Evolutionary conservation across 2,797 vertebrate genomes (phyloP).

Genomic region (Siniperca scherzeri): DNA sequence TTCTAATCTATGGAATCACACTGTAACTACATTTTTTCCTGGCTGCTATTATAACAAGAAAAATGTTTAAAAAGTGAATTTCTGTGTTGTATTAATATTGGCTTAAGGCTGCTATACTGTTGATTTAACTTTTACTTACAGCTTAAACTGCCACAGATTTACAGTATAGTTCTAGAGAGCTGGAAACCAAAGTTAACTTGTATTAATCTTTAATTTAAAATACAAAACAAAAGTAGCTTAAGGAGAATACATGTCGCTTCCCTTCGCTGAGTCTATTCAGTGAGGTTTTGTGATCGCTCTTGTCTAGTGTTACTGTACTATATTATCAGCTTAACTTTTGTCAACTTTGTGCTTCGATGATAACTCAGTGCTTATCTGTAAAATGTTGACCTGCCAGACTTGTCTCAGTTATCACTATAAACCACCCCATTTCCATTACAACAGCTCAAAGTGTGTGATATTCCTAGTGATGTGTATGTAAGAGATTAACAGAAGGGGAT

Average conservation of each 20-base stretch:
- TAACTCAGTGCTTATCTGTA: constrained; percentile 68
- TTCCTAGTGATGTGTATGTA: constrained; percentile 38
- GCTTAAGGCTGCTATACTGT: constrained; percentile 83
- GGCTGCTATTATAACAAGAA: constrained; percentile 81
- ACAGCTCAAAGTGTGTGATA: constrained; percentile 51
- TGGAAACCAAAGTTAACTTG: constrained; percentile 84
- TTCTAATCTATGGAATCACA: constrained; percentile 76
- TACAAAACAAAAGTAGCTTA: constrained; percentile 54
- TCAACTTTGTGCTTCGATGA: constrained; percentile 65
- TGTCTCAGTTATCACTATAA: constrained; percentile 51
- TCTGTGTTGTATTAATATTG: constrained; percentile 76
- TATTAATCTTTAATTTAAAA: constrained; percentile 72
- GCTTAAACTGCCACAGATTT: constrained; percentile 84
- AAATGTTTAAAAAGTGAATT: constrained; percentile 67
- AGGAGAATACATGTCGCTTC: constrained; percentile 52
- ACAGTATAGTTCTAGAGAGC: constrained; percentile 82
- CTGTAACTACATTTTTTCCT: constrained; percentile 80
- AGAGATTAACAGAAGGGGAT: constrained; percentile 46
- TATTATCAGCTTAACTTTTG: constrained; percentile 68
- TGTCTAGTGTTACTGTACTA: constrained; percentile 72
- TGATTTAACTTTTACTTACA: constrained; percentile 74
- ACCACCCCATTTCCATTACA: constrained; percentile 36
- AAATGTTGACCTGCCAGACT: constrained; percentile 63
- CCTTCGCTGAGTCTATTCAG: constrained; percentile 30
- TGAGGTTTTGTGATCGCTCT: constrained; percentile 60